phyloP scores from a whole-genome alignment of 2,113 vertebrate species.

The Glaucomys volans region DNA sequence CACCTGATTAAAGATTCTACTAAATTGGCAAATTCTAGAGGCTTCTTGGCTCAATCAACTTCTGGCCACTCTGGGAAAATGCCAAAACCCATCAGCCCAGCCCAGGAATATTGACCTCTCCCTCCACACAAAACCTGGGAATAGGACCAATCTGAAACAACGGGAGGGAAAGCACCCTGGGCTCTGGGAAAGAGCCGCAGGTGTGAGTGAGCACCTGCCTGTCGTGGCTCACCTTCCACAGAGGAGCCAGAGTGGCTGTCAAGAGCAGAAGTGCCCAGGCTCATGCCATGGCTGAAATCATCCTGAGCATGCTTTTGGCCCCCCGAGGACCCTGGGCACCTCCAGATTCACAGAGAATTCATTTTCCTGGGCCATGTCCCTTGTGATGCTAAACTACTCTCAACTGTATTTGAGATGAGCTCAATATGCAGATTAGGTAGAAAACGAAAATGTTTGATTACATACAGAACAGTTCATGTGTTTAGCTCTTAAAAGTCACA shows the following conservation, averaged over 20 bases:
- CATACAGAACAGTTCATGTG: background rate
- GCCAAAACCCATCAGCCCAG: background rate
- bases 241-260: background rate
- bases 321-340: background rate
- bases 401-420: background rate
- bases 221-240: background rate
- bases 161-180: background rate
- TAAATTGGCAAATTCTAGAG: background rate
- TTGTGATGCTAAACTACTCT: background rate
- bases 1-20: background rate
- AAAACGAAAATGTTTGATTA: background rate
- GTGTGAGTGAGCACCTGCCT: background rate
- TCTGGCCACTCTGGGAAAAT: background rate
- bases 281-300: background rate
- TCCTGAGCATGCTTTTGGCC: background rate
- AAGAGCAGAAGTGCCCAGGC: background rate
- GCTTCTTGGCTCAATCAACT: background rate
- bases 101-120: background rate
- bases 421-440: background rate
- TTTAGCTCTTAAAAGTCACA: background rate
- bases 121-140: background rate
- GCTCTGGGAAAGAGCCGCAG: background rate
- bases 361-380: background rate
- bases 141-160: background rate
- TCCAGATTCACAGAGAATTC: background rate